phyloP scores from a whole-genome alignment of 2,797 vertebrate genomes.

The Ctenopoma multispine region DNA sequence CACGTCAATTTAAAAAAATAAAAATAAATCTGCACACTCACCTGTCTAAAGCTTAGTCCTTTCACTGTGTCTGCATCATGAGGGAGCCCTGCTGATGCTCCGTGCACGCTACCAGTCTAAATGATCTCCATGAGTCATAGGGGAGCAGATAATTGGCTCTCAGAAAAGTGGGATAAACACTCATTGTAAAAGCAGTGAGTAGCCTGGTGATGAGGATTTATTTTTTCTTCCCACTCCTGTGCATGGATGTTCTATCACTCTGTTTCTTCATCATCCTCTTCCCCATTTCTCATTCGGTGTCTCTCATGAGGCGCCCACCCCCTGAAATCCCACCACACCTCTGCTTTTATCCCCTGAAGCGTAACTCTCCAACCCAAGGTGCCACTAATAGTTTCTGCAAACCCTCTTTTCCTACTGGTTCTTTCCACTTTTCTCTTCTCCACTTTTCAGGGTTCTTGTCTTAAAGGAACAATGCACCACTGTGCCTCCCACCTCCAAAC shows the following conservation, averaged over 20 bases:
- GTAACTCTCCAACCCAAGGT: constrained; percentile 48
- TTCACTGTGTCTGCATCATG: not conserved
- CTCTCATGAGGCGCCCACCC: not conserved
- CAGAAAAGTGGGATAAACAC: constrained; percentile 80
- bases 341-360: constrained; percentile 20
- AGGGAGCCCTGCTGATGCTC: constrained; percentile 49
- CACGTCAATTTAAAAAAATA: not conserved
- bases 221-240: constrained; percentile 19
- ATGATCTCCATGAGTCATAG: constrained; percentile 78
- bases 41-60: constrained; percentile 65
- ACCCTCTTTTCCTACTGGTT: constrained; percentile 52
- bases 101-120: constrained; percentile 68
- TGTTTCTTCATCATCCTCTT: not conserved
- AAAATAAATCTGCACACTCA: constrained; percentile 60
- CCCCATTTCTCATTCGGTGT: not conserved
- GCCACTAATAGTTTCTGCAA: constrained; percentile 57
- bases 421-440: constrained; percentile 35
- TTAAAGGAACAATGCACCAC: constrained; percentile 63
- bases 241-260: constrained; percentile 28
- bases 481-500: constrained; percentile 25
- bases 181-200: constrained; percentile 50
- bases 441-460: constrained; percentile 38
- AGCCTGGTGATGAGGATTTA: constrained; percentile 2
- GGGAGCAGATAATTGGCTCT: constrained; percentile 77
- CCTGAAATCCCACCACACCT: not conserved